Conservation (phyloP, 2,888 invertebrate genomes). For the Drosophila limbata region DNA sequence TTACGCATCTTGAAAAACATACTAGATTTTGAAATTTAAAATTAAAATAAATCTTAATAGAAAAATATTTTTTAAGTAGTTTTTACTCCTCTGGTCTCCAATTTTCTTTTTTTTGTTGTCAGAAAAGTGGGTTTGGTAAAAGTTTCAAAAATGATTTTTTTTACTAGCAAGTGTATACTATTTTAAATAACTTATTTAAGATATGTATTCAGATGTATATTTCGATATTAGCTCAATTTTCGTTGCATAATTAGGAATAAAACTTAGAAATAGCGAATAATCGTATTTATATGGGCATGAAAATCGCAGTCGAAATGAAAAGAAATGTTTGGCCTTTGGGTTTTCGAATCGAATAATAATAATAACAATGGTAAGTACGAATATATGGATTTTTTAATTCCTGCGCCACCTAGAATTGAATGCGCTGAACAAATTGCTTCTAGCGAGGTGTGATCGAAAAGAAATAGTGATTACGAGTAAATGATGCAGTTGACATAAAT, state of each 20-base stretch:
- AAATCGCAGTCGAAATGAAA: slow-evolving; percentile 56
- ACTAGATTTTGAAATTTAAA: no score
- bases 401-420: slow-evolving; percentile 62
- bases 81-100: neutral
- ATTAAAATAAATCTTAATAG: no score
- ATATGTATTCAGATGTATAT: neutral
- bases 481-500: slow-evolving; percentile 21
- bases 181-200: neutral
- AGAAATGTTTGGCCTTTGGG: slow-evolving; percentile 25
- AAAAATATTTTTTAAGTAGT: no score
- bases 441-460: slow-evolving; percentile 46
- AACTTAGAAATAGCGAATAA: neutral
- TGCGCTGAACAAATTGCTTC: slow-evolving; percentile 64
- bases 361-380: slow-evolving; percentile 16
- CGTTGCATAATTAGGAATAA: neutral
- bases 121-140: neutral
- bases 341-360: slow-evolving; percentile 4
- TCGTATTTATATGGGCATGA: slow-evolving; percentile 27
- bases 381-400: slow-evolving; percentile 34
- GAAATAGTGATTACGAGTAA: slow-evolving; percentile 9
- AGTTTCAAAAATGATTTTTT: neutral
- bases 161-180: neutral
- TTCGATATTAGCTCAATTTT: slow-evolving; percentile 6
- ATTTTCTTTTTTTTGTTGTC: no score
- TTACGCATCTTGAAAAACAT: no score